phyloP scores from a whole-genome alignment of 2,888 invertebrate genomes.

The Alsophila aescularia region DNA sequence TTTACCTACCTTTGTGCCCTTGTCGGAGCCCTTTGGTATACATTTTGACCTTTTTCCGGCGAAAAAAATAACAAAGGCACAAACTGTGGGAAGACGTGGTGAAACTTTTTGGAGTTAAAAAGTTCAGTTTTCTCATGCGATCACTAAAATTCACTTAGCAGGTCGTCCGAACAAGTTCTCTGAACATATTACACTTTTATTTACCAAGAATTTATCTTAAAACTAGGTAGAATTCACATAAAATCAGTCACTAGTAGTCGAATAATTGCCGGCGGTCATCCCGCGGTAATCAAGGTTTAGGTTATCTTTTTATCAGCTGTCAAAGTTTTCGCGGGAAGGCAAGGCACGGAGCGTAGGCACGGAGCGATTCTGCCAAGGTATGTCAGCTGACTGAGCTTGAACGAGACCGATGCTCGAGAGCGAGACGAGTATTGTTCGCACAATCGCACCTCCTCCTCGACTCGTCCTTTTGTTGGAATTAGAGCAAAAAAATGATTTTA shows the following conservation, averaged over 20 bases:
- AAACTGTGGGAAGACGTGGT: conserved; percentile 31
- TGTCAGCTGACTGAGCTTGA: conserved; percentile 35
- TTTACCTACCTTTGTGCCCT: conserved; percentile 34
- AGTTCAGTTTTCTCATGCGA: conserved; percentile 23
- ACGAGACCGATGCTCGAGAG: not conserved
- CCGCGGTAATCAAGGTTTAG: too few relatives aligned
- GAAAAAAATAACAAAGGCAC: conserved; percentile 23
- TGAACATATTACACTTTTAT: conserved; percentile 11
- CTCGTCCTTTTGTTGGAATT: conserved; percentile 12
- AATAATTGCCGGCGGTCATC: not conserved
- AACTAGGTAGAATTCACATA: conserved; percentile 7
- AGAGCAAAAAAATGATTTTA: not conserved
- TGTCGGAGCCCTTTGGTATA: conserved; percentile 22
- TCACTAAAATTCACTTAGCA: conserved; percentile 17
- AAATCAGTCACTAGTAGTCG: conserved; percentile 11
- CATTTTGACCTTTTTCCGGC: conserved; percentile 36
- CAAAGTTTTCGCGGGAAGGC: conserved; percentile 18
- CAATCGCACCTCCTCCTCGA: too few relatives aligned
- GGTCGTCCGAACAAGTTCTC: conserved; percentile 15
- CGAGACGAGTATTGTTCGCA: conserved; percentile 1
- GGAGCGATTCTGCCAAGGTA: conserved; percentile 21
- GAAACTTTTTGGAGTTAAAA: conserved; percentile 19
- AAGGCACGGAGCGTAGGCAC: not conserved
- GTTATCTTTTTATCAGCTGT: conserved; percentile 23
- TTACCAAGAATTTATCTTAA: not conserved